Evolutionary conservation across 2,797 vertebrate genomes (phyloP), one percentile per base, ranked within the genome.

Genomic region (Brachyalestes nurse): DNA sequence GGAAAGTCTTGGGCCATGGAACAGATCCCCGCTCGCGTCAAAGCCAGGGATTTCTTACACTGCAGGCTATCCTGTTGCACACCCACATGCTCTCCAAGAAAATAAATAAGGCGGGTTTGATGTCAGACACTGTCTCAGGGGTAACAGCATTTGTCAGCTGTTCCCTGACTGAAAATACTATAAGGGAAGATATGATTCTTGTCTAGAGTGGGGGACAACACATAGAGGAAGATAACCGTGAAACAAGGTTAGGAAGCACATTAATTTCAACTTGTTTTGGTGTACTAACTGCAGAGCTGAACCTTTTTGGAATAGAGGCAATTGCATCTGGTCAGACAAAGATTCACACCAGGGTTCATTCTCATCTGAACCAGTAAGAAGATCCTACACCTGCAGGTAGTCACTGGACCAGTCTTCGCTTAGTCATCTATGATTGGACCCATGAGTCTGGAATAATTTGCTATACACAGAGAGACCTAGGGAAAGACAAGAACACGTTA

Each of bases 341-440:
- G 61, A 14, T 28, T 53, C 13, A 87, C 90, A 49, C n/a, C 28
- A 49, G 42, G 40, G 7, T 76, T 71, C 13, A 49, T n/a, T 40
- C 23, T 47, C 47, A 58, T 19, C 16, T 38, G 75, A 23, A 62
- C 19, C 49, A 66, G 49, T 77, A 6, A 65, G 9, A 23, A 28
- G 28, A 61, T 69, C 53, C 58, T 61, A 73, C 42, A 53, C 34
- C 64, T 79, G 72, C 65, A 25, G 85, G 90, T 88, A 85, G 76
- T 86, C 91, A 91, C 69, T 83, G 81, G 49, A 88, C 82, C 84
- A 82, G 85, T 84, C 82, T 19, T 77, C 58, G 0, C 47, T 71
- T n/a, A 88, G 90, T 95, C 93, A 94, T 93, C 92, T 94, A 86
- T 87, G 89, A 72, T 82, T 77, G 65, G 90, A 86, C 61, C 89